A percentile compares a stretch with the other conserved stretches of the same genome.
These are phyloP conservation scores for Aphelenchoides avenae DNA, from an alignment of 1,140 invertebrate species.

Conservation along the genomic window DNA sequence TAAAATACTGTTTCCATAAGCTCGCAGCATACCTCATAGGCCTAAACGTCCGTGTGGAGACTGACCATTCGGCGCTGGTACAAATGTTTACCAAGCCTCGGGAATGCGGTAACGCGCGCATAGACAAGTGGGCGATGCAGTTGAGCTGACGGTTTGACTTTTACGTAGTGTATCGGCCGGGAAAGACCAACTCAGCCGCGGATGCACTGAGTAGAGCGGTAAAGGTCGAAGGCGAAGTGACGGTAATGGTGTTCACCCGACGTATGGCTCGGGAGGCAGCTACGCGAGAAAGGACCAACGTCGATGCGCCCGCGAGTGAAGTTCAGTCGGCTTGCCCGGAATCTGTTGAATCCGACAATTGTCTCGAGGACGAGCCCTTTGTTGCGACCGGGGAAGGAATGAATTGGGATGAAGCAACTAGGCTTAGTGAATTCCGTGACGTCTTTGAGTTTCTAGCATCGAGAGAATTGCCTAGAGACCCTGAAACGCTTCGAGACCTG, in stretches of 20 bases:
- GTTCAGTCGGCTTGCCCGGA: too few relatives aligned
- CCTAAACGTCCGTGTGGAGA: conserved; percentile 1
- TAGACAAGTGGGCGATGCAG: conserved; percentile 19
- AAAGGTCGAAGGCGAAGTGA: too few relatives aligned
- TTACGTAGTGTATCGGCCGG: conserved; percentile 8
- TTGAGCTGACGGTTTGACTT: conserved; percentile 1
- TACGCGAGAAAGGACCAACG: too few relatives aligned
- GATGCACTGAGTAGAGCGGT: too few relatives aligned
- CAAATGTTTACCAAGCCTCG: conserved; percentile 4
- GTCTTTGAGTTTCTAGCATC: conserved; percentile 8
- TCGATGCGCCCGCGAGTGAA: too few relatives aligned
- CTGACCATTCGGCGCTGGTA: conserved; percentile 17
- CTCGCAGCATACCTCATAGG: conserved; percentile 7
- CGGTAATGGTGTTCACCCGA: too few relatives aligned
- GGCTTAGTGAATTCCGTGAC: conserved; percentile 3
- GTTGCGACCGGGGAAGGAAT: too few relatives aligned
- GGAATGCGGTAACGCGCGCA: conserved; percentile 4
- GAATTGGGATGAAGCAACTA: conserved; percentile 2
- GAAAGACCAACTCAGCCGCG: conserved; percentile 12
- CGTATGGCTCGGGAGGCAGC: too few relatives aligned
- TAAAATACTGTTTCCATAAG: conserved; percentile 16
- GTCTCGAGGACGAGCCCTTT: not conserved
- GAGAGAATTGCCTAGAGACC: not conserved
- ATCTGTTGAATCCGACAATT: too few relatives aligned
- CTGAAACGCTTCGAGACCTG: conserved; percentile 1